Evolutionary conservation across 2,888 invertebrate genomes (phyloP), one percentile per base, ranked within the genome.

Genomic region (Tigriopus californicus): DNA sequence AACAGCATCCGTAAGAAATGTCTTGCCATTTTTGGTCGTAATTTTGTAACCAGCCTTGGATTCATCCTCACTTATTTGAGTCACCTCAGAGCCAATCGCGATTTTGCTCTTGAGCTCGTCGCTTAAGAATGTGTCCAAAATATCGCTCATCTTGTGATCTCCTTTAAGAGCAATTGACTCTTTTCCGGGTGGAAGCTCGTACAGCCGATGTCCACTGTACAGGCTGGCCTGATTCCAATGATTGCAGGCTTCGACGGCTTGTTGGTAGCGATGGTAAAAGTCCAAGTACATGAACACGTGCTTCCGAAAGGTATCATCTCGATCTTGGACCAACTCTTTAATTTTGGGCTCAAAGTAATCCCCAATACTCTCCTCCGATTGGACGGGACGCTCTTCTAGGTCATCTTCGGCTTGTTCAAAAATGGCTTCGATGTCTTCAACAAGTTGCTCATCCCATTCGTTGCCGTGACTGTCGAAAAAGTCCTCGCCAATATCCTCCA

Each of bases 1-100:
- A 66, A 91, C 82, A 78, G 90, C 87, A 69, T 87, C 82, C 58
- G 84, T 83, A 70, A 77, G 77, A 71, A 82, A 85, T 65, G 75
- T 78, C 66, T 81, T 77, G 40, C 87, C 89, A 74, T 88, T 86
- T 68, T 84, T 83, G 76, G 22, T 15, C 20, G 13, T 22, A 49
- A 49, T 22, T 49, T 49, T 5, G 15, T 33, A 33, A 8, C 15
- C 22, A 2, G 4, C 49, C 22, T 49, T 22, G 15, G 3, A 5
- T 15, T 8, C 3, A 44, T n/a, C n/a, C 5, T 49, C 15, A 22
- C 5, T 11, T 5, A 49, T 22, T 22, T 5, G 15, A 13, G 49
- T 20, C 5, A 49, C 49, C 11, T 4, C 20, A 20, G 4, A 20
- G 5, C 20, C 5, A 5, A 18, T 18, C 15, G 8, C 20, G 13